Percentiles rank a stretch among this genome's conserved stretches.
Evolutionary conservation across 2,113 vertebrate species (phyloP).

Genomic region (Mustela nigripes): DNA sequence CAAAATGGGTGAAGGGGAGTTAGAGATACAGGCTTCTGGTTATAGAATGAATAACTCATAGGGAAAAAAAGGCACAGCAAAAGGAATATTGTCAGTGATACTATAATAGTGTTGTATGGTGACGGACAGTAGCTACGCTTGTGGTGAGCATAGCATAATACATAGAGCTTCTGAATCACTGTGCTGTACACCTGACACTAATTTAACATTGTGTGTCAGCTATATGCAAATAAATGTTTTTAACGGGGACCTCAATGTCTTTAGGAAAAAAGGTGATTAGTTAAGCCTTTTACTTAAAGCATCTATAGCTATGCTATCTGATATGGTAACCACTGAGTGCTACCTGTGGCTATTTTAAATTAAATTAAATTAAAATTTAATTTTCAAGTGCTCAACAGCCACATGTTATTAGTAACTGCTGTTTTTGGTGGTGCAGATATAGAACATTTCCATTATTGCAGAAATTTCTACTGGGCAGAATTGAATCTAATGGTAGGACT

Average conservation of each 20-base stretch:
- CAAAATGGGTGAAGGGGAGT: neutral
- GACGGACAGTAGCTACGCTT: neutral
- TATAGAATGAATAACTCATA: neutral
- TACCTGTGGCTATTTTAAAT: neutral
- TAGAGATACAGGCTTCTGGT: neutral
- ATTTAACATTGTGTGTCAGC: neutral
- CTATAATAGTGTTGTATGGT: neutral
- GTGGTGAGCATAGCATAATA: neutral
- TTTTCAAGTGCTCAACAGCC: neutral
- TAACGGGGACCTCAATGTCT: neutral
- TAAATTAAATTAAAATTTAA: neutral
- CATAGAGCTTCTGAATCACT: neutral
- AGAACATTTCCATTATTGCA: neutral
- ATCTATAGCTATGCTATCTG: neutral
- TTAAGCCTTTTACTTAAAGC: conserved; percentile 37
- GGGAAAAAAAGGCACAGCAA: neutral
- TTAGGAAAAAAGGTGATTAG: neutral
- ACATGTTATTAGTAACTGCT: neutral
- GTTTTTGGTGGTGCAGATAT: neutral
- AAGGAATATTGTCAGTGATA: neutral
- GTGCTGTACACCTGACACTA: neutral
- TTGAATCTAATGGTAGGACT: neutral
- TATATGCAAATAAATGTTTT: neutral
- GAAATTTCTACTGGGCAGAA: neutral
- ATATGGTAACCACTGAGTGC: neutral